Evolutionary conservation across 2,888 invertebrate genomes (phyloP).

Genomic region (Conomelus anceps): DNA sequence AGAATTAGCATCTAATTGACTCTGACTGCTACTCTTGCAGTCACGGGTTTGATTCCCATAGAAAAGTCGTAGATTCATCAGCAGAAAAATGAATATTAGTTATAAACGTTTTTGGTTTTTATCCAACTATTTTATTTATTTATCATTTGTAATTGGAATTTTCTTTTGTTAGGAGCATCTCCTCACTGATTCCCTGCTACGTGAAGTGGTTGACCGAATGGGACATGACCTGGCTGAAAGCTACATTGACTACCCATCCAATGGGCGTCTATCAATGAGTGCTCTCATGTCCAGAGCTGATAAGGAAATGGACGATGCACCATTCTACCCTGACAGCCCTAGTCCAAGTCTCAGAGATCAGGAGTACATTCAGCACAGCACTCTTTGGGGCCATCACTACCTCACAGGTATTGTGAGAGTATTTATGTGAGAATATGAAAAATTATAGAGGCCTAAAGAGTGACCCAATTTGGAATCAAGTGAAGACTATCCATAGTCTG

Average conservation of each 20-base stretch:
- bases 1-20: no score
- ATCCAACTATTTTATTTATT: no score
- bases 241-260: constrained; percentile 54
- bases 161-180: constrained; percentile 18
- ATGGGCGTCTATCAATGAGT: constrained; percentile 21
- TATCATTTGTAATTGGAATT: no score
- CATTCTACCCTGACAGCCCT: constrained; percentile 56
- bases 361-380: constrained; percentile 74
- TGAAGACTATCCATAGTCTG: no score
- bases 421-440: constrained; percentile 23
- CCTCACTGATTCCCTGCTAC: constrained; percentile 62
- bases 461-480: no score
- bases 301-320: constrained; percentile 51
- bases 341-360: constrained; percentile 79
- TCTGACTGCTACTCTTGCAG: no score
- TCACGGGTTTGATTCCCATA: no score
- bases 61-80: no score
- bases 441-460: no score
- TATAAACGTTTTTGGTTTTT: no score
- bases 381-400: constrained; percentile 69
- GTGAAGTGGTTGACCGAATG: constrained; percentile 71
- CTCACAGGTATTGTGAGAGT: constrained; percentile 48
- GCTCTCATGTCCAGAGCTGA: constrained; percentile 48
- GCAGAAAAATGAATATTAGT: no score
- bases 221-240: constrained; percentile 62